Evolutionary conservation across 2,113 vertebrate genomes (phyloP).

Genomic region (Toxostoma redivivum): DNA sequence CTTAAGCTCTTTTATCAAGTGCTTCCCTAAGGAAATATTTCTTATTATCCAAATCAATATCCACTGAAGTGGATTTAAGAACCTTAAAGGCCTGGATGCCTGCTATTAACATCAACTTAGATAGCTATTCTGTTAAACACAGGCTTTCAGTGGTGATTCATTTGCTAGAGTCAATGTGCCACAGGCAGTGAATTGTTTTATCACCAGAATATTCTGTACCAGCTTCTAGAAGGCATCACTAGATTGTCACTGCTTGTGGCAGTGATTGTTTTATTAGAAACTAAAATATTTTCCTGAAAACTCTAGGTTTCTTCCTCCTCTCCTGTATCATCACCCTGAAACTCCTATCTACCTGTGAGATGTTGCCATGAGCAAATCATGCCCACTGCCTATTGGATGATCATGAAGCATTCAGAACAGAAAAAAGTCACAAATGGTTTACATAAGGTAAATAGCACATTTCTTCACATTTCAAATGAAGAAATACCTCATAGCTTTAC

Average conservation of each 20-base stretch:
- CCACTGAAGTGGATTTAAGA: conserved; percentile 28
- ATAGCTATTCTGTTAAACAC: background rate
- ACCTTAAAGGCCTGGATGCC: background rate
- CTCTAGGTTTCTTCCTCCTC: background rate
- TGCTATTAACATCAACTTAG: background rate
- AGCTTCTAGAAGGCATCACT: background rate
- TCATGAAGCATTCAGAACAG: background rate
- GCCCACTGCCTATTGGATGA: background rate
- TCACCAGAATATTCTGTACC: background rate
- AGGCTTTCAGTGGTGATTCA: background rate
- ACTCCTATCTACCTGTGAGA: background rate
- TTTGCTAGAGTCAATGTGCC: background rate
- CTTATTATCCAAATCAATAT: conserved; percentile 32
- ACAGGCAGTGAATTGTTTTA: background rate
- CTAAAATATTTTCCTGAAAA: background rate
- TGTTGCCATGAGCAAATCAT: background rate
- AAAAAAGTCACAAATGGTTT: background rate
- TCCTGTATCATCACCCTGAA: background rate
- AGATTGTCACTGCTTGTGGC: background rate
- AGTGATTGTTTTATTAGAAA: background rate
- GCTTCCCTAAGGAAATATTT: background rate
- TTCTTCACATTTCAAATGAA: background rate
- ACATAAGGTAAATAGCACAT: background rate
- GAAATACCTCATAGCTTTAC: background rate
- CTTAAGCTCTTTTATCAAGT: background rate